Conservation (phyloP, 2,113 vertebrate species). For the Bambusicola thoracicus region DNA sequence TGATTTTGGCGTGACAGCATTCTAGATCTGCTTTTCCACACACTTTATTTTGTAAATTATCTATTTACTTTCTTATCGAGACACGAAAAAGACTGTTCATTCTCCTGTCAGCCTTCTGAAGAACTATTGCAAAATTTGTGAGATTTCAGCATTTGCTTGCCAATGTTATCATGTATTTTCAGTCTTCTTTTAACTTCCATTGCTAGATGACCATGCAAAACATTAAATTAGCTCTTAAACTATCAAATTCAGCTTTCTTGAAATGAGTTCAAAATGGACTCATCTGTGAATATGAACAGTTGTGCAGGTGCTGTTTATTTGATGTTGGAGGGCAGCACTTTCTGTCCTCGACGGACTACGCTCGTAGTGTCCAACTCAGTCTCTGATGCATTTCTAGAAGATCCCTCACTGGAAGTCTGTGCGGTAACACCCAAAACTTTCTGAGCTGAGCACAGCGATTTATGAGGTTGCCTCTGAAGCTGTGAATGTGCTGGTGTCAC, state of each 20-base stretch:
- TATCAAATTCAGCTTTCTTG: background rate
- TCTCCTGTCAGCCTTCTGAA: background rate
- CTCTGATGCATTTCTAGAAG: background rate
- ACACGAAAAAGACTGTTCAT: background rate
- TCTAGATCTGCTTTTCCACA: slow-evolving; percentile 17
- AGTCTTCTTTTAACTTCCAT: background rate
- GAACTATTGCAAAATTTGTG: background rate
- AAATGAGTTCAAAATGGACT: background rate
- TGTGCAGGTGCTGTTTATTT: background rate
- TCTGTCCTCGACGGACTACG: background rate
- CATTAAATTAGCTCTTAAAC: background rate
- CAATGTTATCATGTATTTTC: background rate
- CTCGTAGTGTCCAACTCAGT: background rate
- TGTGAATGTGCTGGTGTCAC: background rate
- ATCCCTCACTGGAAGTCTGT: background rate
- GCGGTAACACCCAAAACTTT: background rate
- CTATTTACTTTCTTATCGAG: slow-evolving; percentile 16
- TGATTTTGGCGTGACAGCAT: background rate
- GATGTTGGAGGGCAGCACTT: background rate
- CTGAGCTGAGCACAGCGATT: background rate
- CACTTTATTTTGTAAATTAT: slow-evolving; percentile 17
- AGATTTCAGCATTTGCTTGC: background rate
- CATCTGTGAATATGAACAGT: background rate
- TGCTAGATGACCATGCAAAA: background rate
- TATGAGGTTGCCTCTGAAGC: background rate